Evolutionary conservation across 2,888 invertebrate genomes (phyloP).

Genomic region (Hyles lineata): DNA sequence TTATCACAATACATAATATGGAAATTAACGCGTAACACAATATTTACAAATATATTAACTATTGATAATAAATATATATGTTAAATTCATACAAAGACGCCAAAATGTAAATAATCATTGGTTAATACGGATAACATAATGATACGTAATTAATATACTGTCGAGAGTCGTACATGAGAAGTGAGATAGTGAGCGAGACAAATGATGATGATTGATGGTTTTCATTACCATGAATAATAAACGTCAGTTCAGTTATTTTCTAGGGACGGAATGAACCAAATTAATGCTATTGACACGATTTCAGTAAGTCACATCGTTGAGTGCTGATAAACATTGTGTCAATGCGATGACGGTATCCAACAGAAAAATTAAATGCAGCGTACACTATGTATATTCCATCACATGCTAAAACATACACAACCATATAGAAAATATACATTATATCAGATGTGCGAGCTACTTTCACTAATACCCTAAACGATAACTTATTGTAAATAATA

Average conservation of each 20-base stretch:
- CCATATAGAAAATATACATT: constrained; percentile 58
- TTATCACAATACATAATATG: constrained; percentile 74
- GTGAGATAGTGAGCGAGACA: neutral
- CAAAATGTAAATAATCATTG: constrained; percentile 18
- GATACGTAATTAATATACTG: neutral
- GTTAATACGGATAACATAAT: constrained; percentile 6
- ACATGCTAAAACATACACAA: constrained; percentile 67
- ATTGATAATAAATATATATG: constrained; percentile 14
- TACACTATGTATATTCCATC: constrained; percentile 56
- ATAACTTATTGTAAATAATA: constrained; percentile 56
- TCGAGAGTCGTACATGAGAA: constrained; percentile 3
- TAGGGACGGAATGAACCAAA: constrained; percentile 78
- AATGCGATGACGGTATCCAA: constrained; percentile 25
- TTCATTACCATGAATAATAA: constrained; percentile 13
- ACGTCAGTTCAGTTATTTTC: constrained; percentile 39
- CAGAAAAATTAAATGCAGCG: constrained; percentile 65
- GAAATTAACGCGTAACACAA: constrained; percentile 54
- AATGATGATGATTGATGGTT: constrained; percentile 6
- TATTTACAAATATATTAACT: constrained; percentile 38
- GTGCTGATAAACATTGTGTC: constrained; percentile 25
- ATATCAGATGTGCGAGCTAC: constrained; percentile 43
- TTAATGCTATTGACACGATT: constrained; percentile 45
- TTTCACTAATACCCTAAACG: constrained; percentile 47
- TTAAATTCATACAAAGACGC: constrained; percentile 14
- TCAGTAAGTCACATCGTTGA: constrained; percentile 10